These are phyloP conservation scores for Megalops atlanticus DNA, from an alignment of 2,113 vertebrate genomes.

Conservation along the genomic window DNA sequence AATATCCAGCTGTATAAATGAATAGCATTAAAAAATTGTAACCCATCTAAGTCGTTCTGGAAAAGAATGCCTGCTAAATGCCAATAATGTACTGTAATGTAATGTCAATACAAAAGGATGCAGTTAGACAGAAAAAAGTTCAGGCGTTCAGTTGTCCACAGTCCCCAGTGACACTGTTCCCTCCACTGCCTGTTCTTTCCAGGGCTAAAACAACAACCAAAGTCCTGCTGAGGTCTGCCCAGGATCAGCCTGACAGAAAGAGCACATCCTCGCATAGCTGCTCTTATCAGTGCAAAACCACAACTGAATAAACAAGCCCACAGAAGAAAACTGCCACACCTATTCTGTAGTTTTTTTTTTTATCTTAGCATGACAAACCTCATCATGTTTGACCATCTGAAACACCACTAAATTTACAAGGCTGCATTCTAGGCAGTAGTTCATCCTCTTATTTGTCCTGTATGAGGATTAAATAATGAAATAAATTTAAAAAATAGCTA, in stretches of 20 bases:
- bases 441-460: neutral
- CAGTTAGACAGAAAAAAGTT: conserved; percentile 4
- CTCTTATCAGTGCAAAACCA: neutral
- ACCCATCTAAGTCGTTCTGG: no score
- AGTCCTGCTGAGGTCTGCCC: conserved; percentile 15
- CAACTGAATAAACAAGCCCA: neutral
- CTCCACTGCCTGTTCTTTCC: conserved; percentile 15
- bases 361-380: neutral
- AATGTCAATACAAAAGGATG: neutral
- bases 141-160: conserved; percentile 21
- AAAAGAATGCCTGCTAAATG: no score
- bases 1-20: no score
- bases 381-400: neutral
- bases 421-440: neutral
- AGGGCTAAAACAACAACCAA: neutral
- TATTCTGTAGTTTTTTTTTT: no score
- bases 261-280: neutral
- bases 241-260: neutral
- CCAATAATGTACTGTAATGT: no score
- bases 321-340: neutral
- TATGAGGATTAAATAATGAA: neutral
- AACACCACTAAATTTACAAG: no score
- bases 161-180: conserved; percentile 24
- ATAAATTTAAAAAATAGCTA: neutral
- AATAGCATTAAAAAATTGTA: no score